Base-by-base conservation (phyloP, 2,888 invertebrate genomes). In the Oxyteleia sp. region DNA sequence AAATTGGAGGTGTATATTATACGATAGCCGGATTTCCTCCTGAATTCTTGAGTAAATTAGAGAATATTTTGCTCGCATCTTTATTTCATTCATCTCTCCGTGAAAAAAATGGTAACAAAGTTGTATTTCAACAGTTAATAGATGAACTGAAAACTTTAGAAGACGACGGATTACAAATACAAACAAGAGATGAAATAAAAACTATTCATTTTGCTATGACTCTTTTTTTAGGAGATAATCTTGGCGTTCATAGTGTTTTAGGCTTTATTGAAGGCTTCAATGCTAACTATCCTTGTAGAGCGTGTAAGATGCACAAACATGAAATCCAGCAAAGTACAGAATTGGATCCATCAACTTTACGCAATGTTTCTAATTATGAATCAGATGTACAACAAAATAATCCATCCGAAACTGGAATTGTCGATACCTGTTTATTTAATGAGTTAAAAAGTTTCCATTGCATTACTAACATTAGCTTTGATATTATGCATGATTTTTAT, bases 271-370 rank as follows among this genome's bases (percentile, higher is more conserved):
- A 85, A 75, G 38, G 84, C 18, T 87, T 85, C 32, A 64, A 11
- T 16, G 78, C 80, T 1, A 82, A 84, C 45, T 84, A 23, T 63
- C 85, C 76, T 11, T 87, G 87, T 68, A 57, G 82, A 75, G 53
- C 61, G 16, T 84, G 84, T 55, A 83, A 80, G 64, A 20, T 53
- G 18, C 26, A 63, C n/a, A 68, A 20, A 32, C 11, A 43, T 29
- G n/a, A 51, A 16, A 45, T 83, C 41, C 71, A 51, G 16, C 7
- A 68, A 26, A 35, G 43, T 13, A 18, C 13, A 7, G 45, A 35
- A 29, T 13, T 49, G 18, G 26, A 64, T 43, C 3, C 26, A 20
- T 13, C 18, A n/a, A 23, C 49, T 15, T 11, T 68, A 26, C 66
- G 81, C 26, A 51, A 66, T 57, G 10, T 7, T 20, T 26, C 20